Evolutionary conservation across 2,113 vertebrate genomes (phyloP).

Genomic region (Microtus montanus): DNA sequence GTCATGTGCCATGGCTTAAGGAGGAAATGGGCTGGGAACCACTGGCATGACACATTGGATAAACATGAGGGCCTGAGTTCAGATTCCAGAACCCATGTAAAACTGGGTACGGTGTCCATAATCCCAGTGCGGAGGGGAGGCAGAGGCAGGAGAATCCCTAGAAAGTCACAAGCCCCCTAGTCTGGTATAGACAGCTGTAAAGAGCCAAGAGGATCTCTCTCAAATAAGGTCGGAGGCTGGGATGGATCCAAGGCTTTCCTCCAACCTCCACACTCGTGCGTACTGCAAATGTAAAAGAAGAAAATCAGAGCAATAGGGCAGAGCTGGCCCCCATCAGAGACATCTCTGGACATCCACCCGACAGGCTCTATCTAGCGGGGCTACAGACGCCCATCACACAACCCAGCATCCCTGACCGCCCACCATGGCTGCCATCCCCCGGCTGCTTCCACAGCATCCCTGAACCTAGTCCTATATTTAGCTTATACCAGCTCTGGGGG

Average conservation of each 20-base stretch:
- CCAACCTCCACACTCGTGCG: too few relatives aligned
- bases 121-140: background rate
- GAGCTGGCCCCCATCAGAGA: background rate
- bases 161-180: too few relatives aligned
- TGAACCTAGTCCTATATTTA: conserved; percentile 6
- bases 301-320: background rate
- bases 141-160: background rate
- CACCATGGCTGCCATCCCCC: background rate
- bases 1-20: background rate
- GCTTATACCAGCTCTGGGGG: conserved; percentile 21
- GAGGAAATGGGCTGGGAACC: background rate
- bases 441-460: background rate
- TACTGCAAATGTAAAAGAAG: background rate
- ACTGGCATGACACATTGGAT: background rate
- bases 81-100: background rate
- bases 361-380: background rate
- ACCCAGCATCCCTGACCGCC: background rate
- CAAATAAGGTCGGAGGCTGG: background rate
- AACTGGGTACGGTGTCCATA: background rate
- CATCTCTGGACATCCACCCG: background rate
- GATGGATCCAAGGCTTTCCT: background rate
- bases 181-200: background rate
- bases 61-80: background rate
- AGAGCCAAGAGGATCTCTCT: background rate
- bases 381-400: fast-evolving